Base-by-base conservation (phyloP, 2,888 invertebrate species). In the Conomelus anceps region DNA sequence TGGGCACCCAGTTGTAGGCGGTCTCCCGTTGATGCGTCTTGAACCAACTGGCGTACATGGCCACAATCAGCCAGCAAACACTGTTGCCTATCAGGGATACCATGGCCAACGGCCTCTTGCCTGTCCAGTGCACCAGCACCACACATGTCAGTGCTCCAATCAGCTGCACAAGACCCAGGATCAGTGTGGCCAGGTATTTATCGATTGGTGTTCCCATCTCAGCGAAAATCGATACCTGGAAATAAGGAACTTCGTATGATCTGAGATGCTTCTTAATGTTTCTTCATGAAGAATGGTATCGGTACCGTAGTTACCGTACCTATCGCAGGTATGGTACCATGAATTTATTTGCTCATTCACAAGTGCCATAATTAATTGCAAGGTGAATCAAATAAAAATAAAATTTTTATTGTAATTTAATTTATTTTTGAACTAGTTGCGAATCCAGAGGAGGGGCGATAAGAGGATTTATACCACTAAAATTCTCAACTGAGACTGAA, bases 151-250 rank as follows among this genome's bases (percentile, higher is more conserved):
- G 92, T 0, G 96, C 95, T 0, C 97, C 97, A 0, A 96, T 89
- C 88, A 97, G 93, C 93, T 97, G 96, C 0, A 96, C 94, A 17
- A 96, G 90, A 1, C 92, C 97, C 24, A 97, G 93, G 26, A 96
- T 93, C 84, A 97, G 94, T 0, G 97, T 96, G 0, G 97, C 97
- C 90, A 95, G 95, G 93, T 96, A 97, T 92, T 96, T 95, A 92
- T 97, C 95, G 90, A 97, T 95, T 0, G 97, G 97, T 0, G 96
- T 95, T 87, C 96, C 94, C 23, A 97, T 92, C 90, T 95, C 94
- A 88, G 95, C 95, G 92, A 97, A 97, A 92, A 97, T 96, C 90
- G 94, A 95, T 4, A 97, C 96, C 22, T 92, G 88, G 13, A 90
- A 90, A 22, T 22, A 23, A 63, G 41, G 22, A 23, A 87, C 7